Evolutionary conservation across 2,113 vertebrate genomes (phyloP), one percentile per base, ranked within the genome.

Genomic region (Panthera uncia): DNA sequence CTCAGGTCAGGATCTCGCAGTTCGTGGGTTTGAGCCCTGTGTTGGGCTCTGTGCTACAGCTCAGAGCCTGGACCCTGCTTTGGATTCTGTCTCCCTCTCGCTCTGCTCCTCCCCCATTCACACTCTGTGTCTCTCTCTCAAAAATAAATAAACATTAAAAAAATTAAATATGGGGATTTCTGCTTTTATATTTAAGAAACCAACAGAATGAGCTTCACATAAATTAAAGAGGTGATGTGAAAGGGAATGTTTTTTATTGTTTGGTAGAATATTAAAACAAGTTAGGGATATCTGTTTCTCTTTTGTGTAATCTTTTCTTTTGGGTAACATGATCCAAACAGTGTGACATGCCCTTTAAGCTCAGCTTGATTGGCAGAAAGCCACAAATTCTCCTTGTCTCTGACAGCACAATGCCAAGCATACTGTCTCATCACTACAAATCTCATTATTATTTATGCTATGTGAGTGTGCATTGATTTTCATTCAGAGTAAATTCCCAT

Each of bases 401-500:
- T 96, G 97, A 95, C 97, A 97, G 92, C 25, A 36, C 95, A 81
- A 27, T 97, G 97, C 98, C 97, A 98, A 97, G 91, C 96, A 38
- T 7, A 7, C 95, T 36, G 66, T 97, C 86, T 97, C 96, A 71
- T 98, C 0, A 7, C 97, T 86, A 63, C 97, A 97, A 97, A 94
- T 97, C 97, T 98, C n/a, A 1, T 97, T 98, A 97, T 97, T 96
- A 12, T 98, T 98, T 98, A 98, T 98, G 93, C 94, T 90, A 41
- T 66, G 81, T 66, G 76, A 71, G 83, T 0, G 0, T 71, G 57
- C 0, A 1, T 97, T 1, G 12, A 94, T 90, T 91, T 98, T 84
- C 94, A 96, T 92, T 97, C 95, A 98, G 86, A 97, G 86, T 29
- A 93, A 87, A 19, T 98, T 98, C 97, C 97, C 80, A 74, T 65